Percentiles rank a stretch among this genome's conserved stretches.
Conservation (phyloP, 2,797 vertebrate species). For the Poeciliopsis infans region DNA sequence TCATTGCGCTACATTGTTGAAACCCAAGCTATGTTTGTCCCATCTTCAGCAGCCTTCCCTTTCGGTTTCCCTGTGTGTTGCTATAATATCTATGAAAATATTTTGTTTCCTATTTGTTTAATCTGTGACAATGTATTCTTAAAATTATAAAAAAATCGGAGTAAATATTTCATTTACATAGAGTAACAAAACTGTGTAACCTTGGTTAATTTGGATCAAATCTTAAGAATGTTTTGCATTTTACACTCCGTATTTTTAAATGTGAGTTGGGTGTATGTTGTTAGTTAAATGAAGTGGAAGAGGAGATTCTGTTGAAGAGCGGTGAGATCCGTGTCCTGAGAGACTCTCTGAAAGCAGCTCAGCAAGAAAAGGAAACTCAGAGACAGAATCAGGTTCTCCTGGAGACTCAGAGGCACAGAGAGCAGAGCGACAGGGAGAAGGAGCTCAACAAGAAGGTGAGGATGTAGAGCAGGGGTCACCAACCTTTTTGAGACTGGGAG, state of each 20-base stretch:
- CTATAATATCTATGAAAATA: not conserved
- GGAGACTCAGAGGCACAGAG: constrained; percentile 85
- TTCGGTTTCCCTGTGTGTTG: not conserved
- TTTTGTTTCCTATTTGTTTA: not conserved
- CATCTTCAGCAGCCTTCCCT: not conserved
- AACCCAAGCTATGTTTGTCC: not conserved
- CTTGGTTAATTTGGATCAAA: not conserved
- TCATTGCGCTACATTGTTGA: not conserved
- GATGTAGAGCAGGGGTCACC: too few species aligned
- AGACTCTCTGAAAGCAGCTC: constrained; percentile 87
- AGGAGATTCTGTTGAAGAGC: constrained; percentile 89
- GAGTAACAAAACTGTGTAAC: not conserved
- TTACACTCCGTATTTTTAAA: too few species aligned
- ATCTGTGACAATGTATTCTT: not conserved
- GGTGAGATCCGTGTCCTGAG: constrained; percentile 94
- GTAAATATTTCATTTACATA: not conserved
- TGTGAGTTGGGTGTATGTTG: constrained; percentile 10
- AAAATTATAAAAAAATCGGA: not conserved
- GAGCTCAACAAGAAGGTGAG: constrained; percentile 90
- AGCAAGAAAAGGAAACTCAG: constrained; percentile 86
- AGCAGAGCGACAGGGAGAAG: constrained; percentile 87
- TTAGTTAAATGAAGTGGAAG: constrained; percentile 89
- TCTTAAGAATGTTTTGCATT: not conserved
- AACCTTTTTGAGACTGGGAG: too few species aligned
- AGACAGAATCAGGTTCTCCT: constrained; percentile 79